Percentiles rank a stretch among this genome's conserved stretches.
phyloP scores from a whole-genome alignment of 2,888 invertebrate genomes.

The Clanis bilineata region DNA sequence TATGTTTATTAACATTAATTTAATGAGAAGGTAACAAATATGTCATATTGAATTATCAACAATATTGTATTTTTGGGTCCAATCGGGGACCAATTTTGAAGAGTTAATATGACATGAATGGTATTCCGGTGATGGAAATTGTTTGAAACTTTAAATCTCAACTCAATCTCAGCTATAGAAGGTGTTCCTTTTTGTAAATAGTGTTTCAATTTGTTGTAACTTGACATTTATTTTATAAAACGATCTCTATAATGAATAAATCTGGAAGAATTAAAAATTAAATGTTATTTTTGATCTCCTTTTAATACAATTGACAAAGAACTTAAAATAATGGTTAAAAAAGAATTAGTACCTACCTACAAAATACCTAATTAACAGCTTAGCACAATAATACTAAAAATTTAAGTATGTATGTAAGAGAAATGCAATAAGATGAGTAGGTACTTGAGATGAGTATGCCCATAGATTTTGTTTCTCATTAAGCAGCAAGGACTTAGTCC shows the following conservation, averaged over 20 bases:
- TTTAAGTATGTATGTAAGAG: too few species aligned
- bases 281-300: neutral
- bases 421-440: too few species aligned
- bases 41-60: neutral
- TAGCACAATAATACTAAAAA: too few species aligned
- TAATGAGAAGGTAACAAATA: neutral
- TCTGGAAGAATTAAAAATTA: neutral
- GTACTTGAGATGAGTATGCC: too few species aligned
- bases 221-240: neutral
- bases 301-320: neutral
- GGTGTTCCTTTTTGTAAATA: neutral
- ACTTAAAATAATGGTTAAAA: too few species aligned
- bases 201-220: slow-evolving; percentile 5
- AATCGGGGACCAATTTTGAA: slow-evolving; percentile 4
- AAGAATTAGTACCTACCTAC: too few species aligned
- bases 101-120: slow-evolving; percentile 5
- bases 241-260: neutral
- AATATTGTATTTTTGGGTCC: neutral
- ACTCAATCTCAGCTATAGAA: neutral
- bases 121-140: neutral
- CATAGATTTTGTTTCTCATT: too few species aligned
- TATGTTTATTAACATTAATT: neutral
- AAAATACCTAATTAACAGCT: too few species aligned
- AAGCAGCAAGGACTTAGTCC: too few species aligned
- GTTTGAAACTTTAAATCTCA: neutral